Percentiles rank a stretch among this genome's conserved stretches.
Evolutionary conservation across 1,140 invertebrate species (phyloP).

Genomic region (Eupeodes corollae): DNA sequence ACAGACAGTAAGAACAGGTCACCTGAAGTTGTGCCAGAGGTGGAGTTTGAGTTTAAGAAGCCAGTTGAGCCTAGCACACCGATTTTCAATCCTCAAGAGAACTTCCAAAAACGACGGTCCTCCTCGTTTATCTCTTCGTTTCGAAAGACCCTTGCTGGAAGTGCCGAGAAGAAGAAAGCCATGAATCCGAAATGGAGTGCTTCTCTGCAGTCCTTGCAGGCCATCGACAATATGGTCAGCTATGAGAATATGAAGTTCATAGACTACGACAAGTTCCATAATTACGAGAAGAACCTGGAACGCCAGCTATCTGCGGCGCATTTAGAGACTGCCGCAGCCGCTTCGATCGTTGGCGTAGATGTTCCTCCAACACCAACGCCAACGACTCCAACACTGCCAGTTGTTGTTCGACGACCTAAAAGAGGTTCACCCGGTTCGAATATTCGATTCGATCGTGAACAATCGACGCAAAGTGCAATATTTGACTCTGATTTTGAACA

Average conservation of each 20-base stretch:
- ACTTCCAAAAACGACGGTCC: constrained; percentile 30
- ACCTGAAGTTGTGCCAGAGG: background rate
- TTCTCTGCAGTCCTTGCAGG: constrained; percentile 32
- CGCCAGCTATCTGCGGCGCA: constrained; percentile 26
- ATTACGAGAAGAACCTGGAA: constrained; percentile 33
- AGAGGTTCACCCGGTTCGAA: constrained; percentile 11
- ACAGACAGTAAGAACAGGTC: background rate
- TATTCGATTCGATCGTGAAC: constrained; percentile 11
- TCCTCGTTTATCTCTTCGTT: constrained; percentile 28
- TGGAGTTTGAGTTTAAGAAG: constrained; percentile 1
- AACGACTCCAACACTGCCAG: constrained; percentile 7
- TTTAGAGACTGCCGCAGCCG: constrained; percentile 8
- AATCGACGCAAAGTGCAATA: constrained; percentile 17
- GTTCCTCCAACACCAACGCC: constrained; percentile 13
- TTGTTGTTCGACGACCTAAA: constrained; percentile 18
- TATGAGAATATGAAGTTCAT: constrained; percentile 37
- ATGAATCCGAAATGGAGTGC: constrained; percentile 36
- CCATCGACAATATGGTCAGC: constrained; percentile 36
- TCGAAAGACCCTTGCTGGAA: constrained; percentile 17
- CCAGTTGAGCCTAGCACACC: constrained; percentile 5
- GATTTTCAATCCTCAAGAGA: constrained; percentile 16
- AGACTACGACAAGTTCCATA: constrained; percentile 36
- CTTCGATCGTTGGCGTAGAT: background rate
- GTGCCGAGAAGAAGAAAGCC: constrained; percentile 27
- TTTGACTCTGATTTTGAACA: constrained; percentile 27